A percentile compares a stretch with the other conserved stretches of the same genome.
Conservation (phyloP, 1,140 invertebrate genomes). For the Adoxophyes honmai region DNA sequence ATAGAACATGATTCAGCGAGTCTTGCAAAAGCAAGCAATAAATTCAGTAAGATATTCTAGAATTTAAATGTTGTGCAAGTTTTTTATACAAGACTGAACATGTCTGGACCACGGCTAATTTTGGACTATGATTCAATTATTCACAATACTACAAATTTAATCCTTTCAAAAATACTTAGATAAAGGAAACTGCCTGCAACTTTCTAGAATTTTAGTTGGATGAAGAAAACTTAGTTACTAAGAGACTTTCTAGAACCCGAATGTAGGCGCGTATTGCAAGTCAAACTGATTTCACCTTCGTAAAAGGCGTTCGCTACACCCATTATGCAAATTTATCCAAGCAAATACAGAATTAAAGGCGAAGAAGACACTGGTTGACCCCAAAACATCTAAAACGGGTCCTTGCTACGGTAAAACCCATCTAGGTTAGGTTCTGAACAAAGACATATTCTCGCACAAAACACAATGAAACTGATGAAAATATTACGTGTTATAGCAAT, state of each 20-base stretch:
- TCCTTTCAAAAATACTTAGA: not conserved
- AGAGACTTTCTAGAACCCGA: not conserved
- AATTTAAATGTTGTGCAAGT: not conserved
- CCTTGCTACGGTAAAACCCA: slow-evolving; percentile 24
- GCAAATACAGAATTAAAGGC: slow-evolving; percentile 30
- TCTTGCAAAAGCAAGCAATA: too few relatives aligned
- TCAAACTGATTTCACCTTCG: slow-evolving; percentile 13
- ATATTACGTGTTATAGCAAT: slow-evolving; percentile 23
- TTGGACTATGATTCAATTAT: not conserved
- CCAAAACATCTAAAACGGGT: slow-evolving; percentile 36
- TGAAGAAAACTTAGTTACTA: slow-evolving; percentile 6
- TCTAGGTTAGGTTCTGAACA: slow-evolving; percentile 40
- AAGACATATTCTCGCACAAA: slow-evolving; percentile 27
- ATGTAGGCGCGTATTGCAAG: not conserved
- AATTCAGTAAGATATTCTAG: not conserved
- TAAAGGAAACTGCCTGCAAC: not conserved
- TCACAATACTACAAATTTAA: not conserved
- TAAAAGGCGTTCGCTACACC: slow-evolving; percentile 16
- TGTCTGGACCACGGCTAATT: not conserved
- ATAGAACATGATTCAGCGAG: too few relatives aligned
- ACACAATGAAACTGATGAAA: slow-evolving; percentile 21
- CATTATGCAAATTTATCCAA: slow-evolving; percentile 41
- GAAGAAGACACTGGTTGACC: slow-evolving; percentile 66
- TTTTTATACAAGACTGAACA: not conserved
- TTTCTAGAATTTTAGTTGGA: not conserved